A percentile compares a stretch with the other conserved stretches of the same genome.
Evolutionary conservation across 2,888 invertebrate species (phyloP).

Genomic region (Hydrotaea diabolus): DNA sequence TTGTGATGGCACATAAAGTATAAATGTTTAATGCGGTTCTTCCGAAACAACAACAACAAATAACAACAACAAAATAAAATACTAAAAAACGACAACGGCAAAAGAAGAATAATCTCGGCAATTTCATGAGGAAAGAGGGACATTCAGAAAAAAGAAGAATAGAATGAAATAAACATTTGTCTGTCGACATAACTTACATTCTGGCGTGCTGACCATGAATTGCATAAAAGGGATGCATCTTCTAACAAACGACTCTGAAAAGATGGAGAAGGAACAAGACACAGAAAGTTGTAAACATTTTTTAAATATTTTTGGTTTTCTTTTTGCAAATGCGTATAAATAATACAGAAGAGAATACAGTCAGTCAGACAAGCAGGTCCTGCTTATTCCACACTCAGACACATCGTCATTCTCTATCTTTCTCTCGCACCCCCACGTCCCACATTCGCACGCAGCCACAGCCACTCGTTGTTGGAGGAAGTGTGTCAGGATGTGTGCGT

Average conservation of each 20-base stretch:
- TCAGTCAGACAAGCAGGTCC: not conserved
- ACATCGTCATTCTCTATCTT: not conserved
- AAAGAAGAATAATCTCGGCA: not conserved
- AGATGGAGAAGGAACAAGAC: constrained; percentile 59
- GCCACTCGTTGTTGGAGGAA: not conserved
- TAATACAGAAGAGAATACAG: not conserved
- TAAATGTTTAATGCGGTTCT: constrained; percentile 27
- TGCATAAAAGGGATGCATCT: constrained; percentile 94
- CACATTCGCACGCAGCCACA: not conserved
- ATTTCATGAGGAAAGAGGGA: constrained; percentile 7
- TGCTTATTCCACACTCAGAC: not conserved
- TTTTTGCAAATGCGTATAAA: not conserved
- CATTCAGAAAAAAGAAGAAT: not conserved
- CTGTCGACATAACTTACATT: constrained; percentile 86
- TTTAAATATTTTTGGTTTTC: constrained; percentile 44
- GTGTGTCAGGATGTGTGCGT: not conserved
- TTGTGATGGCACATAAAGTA: not conserved
- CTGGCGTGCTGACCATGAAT: constrained; percentile 94
- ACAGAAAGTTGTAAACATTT: constrained; percentile 60
- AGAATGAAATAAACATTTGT: constrained; percentile 44
- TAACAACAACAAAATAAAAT: not conserved
- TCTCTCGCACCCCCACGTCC: not conserved
- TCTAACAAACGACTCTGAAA: constrained; percentile 94
- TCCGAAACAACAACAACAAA: not conserved
- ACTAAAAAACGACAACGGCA: not conserved